Conservation (phyloP, 1,140 invertebrate species). For the Arctopsyche grandis region DNA sequence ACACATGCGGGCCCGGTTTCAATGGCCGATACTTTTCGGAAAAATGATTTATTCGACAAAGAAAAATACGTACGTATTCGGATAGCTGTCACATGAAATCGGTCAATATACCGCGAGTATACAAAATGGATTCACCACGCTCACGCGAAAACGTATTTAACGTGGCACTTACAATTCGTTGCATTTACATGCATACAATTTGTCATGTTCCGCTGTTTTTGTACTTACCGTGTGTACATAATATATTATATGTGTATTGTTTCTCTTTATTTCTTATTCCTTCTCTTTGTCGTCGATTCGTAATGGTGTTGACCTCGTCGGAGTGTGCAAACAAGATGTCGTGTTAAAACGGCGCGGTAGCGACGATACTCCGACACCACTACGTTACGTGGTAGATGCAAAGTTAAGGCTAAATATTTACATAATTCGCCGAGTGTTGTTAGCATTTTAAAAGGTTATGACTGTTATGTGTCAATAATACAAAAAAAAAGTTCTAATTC, state of each 20-base stretch:
- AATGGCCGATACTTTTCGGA: background rate
- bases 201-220: background rate
- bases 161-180: background rate
- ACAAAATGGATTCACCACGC: background rate
- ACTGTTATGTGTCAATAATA: too few relatives aligned
- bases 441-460: background rate
- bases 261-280: background rate
- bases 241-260: background rate
- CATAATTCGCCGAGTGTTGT: slow-evolving; percentile 2
- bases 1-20: background rate
- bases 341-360: background rate
- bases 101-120: background rate
- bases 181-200: slow-evolving; percentile 13
- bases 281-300: background rate
- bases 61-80: background rate
- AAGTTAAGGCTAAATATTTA: slow-evolving; percentile 1
- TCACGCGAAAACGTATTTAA: background rate
- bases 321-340: slow-evolving; percentile 5
- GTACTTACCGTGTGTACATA: background rate
- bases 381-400: background rate
- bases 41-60: slow-evolving; percentile 14
- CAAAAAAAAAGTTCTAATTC: too few relatives aligned
- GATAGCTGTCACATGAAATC: slow-evolving; percentile 17
- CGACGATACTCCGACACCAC: background rate
- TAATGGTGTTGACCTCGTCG: background rate